Evolutionary conservation across 2,888 invertebrate species (phyloP), one percentile per base, ranked within the genome.

Genomic region (Leucoma salicis): DNA sequence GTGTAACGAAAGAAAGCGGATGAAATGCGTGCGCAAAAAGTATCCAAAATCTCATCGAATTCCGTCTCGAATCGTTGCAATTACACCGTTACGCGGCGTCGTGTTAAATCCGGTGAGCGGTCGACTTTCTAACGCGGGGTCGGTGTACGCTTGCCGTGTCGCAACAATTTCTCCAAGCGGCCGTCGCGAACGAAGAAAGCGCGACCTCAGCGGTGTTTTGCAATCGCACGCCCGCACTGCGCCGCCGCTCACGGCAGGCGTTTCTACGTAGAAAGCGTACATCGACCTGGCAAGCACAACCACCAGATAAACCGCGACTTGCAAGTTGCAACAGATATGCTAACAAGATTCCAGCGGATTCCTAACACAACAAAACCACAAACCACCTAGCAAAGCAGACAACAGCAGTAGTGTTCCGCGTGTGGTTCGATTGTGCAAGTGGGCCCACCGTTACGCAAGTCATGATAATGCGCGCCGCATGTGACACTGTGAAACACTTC

Each of bases 51-150:
- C 74, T 73, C 76, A 70, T 78, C 70, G 77, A 78, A 82, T 77
- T 79, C 81, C 75, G 80, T 74, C 74, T 80, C 82, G 78, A 82
- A 81, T 82, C 68, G 78, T 80, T 79, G 85, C 87, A 87, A 86
- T 88, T 84, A 83, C 84, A 77, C 84, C 80, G 87, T 87, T 86
- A 88, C 83, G 85, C 82, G 69, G 75, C 67, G 53, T 72, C 76
- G 78, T 79, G 83, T 84, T 81, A 81, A 86, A 87, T 88, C 87
- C 87, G 88, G 85, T 83, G 86, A 86, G 76, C 80, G 87, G 82
- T 82, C 82, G 87, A 87, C 89, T 89, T 89, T 89, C 89, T 89
- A 88, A 82, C 86, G 77, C 80, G 88, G 81, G 86, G 89, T 86
- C 88, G 87, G 82, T 81, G 87, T 78, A 88, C 86, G 80, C 78